Conservation (phyloP, 2,888 invertebrate species). For the Polydrusus tereticollis region DNA sequence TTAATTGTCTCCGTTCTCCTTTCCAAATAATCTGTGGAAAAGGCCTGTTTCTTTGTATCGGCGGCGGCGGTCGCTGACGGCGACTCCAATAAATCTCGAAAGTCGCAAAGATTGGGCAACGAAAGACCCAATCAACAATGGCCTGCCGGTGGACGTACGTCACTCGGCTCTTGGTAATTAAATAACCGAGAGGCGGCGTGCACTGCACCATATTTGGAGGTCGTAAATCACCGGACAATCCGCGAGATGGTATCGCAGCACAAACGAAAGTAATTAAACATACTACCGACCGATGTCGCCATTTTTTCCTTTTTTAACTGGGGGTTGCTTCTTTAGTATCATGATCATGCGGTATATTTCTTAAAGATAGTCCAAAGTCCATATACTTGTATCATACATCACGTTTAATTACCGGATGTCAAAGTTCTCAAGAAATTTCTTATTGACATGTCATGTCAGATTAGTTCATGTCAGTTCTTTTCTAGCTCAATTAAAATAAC, state of each 20-base stretch:
- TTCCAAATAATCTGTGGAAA: slow-evolving; percentile 47
- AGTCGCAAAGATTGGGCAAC: slow-evolving; percentile 39
- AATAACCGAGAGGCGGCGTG: slow-evolving; percentile 50
- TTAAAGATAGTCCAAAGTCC: too few species aligned
- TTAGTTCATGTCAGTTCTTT: too few species aligned
- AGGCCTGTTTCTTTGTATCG: slow-evolving; percentile 42
- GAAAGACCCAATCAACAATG: slow-evolving; percentile 43
- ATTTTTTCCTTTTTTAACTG: not conserved
- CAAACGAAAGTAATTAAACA: slow-evolving; percentile 28
- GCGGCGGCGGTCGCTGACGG: slow-evolving; percentile 32
- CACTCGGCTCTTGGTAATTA: slow-evolving; percentile 51
- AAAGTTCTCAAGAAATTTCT: too few species aligned
- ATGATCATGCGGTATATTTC: too few species aligned
- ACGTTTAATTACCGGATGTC: too few species aligned
- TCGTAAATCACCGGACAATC: slow-evolving; percentile 51
- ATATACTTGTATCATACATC: too few species aligned
- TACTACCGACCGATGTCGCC: not conserved
- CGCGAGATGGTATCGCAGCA: slow-evolving; percentile 33
- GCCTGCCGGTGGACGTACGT: slow-evolving; percentile 43
- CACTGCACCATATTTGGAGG: slow-evolving; percentile 52
- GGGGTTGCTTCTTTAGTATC: too few species aligned
- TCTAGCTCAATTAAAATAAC: too few species aligned
- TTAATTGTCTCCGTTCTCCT: slow-evolving; percentile 46
- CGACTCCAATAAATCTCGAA: slow-evolving; percentile 40
- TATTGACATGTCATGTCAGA: too few species aligned